phyloP scores from a whole-genome alignment of 2,797 vertebrate species.

The Falco berigora region DNA sequence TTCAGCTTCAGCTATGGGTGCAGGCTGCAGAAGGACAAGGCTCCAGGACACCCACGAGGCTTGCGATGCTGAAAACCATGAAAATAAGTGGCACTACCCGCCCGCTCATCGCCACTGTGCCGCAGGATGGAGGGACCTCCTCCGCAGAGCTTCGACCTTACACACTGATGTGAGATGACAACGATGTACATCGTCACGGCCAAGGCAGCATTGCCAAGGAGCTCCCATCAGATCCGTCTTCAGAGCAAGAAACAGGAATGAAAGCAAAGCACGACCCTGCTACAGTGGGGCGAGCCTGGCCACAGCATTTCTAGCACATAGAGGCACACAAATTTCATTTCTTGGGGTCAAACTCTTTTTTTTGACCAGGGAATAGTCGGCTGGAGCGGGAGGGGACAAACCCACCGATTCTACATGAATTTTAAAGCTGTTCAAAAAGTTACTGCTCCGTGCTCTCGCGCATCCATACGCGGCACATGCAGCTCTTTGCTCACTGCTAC shows the following conservation, averaged over 20 bases:
- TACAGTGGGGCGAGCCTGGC: rapidly evolving
- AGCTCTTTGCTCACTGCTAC: background rate
- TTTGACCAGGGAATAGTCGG: background rate
- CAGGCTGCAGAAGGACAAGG: background rate
- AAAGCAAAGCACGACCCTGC: background rate
- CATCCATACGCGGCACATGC: background rate
- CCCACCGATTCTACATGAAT: rapidly evolving
- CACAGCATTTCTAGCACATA: rapidly evolving
- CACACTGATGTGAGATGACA: rapidly evolving
- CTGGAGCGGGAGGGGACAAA: background rate
- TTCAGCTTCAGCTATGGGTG: background rate
- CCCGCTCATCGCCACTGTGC: background rate
- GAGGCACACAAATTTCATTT: background rate
- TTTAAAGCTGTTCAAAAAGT: background rate
- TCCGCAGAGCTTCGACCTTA: rapidly evolving
- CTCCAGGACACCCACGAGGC: background rate
- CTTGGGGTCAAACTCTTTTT: background rate
- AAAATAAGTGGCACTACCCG: background rate
- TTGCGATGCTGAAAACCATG: background rate
- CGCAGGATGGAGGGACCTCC: background rate
- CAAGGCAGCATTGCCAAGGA: background rate
- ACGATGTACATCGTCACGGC: rapidly evolving
- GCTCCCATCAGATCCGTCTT: background rate
- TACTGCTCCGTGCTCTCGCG: background rate
- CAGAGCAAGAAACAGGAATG: background rate